These are phyloP conservation scores for Dastarcus helophoroides DNA, from an alignment of 2,888 invertebrate genomes.

Conservation along the genomic window DNA sequence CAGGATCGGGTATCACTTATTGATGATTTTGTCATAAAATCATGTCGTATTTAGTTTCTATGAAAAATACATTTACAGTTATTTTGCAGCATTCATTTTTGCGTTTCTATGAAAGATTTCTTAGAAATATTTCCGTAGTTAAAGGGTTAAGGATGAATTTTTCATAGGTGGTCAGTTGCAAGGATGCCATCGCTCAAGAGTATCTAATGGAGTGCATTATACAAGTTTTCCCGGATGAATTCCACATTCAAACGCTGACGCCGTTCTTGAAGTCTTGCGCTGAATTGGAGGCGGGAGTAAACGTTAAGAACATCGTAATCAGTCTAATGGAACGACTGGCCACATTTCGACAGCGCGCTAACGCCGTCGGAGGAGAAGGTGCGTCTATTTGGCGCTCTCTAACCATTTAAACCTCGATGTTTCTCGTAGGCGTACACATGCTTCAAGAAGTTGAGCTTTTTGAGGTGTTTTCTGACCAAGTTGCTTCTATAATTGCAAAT, in stretches of 20 bases:
- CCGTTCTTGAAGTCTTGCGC: slow-evolving; percentile 95
- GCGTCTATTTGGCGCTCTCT: slow-evolving; percentile 1
- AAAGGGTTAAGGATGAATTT: too few relatives aligned
- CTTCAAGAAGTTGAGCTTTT: slow-evolving; percentile 89
- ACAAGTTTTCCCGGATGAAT: slow-evolving; percentile 98
- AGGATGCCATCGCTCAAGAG: slow-evolving; percentile 97
- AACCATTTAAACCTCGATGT: slow-evolving; percentile 11
- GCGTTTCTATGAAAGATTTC: too few relatives aligned
- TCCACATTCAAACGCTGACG: slow-evolving; percentile 90
- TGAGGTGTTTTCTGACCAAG: slow-evolving; percentile 96
- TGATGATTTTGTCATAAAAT: too few relatives aligned
- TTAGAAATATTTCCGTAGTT: too few relatives aligned
- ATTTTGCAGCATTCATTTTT: too few relatives aligned
- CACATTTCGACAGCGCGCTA: slow-evolving; percentile 68
- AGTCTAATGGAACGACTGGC: slow-evolving; percentile 87
- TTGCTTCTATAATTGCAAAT: slow-evolving; percentile 86
- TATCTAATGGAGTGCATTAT: slow-evolving; percentile 99
- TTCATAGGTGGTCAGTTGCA: slow-evolving; percentile 90
- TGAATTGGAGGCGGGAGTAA: slow-evolving; percentile 88
- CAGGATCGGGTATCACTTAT: too few relatives aligned
- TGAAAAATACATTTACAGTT: too few relatives aligned
- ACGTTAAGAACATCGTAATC: slow-evolving; percentile 97
- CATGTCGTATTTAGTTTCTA: too few relatives aligned
- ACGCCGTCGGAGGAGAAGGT: slow-evolving; percentile 40
- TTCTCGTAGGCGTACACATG: too few relatives aligned